Evolutionary conservation across 1,140 invertebrate genomes (phyloP).

Genomic region (Papilio xuthus): DNA sequence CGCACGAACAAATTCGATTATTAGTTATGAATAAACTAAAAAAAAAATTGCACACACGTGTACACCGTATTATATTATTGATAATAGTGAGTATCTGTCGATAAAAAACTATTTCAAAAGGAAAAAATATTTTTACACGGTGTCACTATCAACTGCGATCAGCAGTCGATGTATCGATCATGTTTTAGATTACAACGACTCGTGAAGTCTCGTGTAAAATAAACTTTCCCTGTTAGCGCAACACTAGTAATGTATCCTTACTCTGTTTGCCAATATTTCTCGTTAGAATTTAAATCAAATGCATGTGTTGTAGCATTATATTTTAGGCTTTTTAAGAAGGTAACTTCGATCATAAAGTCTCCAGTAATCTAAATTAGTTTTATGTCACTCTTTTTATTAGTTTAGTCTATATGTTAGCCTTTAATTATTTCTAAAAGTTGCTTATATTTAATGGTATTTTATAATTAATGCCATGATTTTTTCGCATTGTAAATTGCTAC

Average conservation of each 20-base stretch:
- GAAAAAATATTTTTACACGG: background rate
- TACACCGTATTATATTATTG: background rate
- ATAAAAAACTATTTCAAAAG: background rate
- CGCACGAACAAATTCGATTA: background rate
- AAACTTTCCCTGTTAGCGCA: background rate
- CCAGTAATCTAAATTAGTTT: too few species aligned
- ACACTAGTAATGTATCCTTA: constrained; percentile 8
- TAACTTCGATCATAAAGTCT: too few species aligned
- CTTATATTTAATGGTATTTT: too few species aligned
- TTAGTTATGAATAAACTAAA: constrained; percentile 8
- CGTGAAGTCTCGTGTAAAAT: background rate
- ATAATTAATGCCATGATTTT: too few species aligned
- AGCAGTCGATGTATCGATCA: background rate
- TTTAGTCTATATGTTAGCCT: background rate
- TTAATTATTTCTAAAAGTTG: too few species aligned
- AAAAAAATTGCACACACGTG: constrained; percentile 3
- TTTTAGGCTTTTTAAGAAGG: too few species aligned
- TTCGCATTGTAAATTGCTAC: too few species aligned
- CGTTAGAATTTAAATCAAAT: background rate
- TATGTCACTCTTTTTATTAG: too few species aligned
- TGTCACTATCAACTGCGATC: constrained; percentile 15
- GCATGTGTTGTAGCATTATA: too few species aligned
- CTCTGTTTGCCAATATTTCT: background rate
- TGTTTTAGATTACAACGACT: background rate
- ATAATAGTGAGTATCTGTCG: constrained; percentile 4